A percentile compares a stretch with the other conserved stretches of the same genome.
Conservation (phyloP, 2,797 vertebrate genomes). For the Botia almorhae region DNA sequence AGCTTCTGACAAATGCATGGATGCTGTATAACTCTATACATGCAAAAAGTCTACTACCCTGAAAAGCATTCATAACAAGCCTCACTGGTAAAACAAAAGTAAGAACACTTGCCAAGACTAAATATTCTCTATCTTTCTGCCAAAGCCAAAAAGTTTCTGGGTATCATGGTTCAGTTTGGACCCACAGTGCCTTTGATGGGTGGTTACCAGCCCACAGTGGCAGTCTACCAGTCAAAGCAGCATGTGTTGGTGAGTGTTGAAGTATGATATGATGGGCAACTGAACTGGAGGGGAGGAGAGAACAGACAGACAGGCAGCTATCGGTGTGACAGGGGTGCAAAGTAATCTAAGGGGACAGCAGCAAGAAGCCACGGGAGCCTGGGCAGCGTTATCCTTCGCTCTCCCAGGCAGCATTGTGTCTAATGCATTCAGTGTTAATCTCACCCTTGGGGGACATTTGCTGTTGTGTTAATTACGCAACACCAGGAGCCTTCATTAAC, state of each 20-base stretch:
- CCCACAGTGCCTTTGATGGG: background rate
- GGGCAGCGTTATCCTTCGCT: slow-evolving; percentile 57
- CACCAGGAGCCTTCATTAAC: slow-evolving; percentile 79
- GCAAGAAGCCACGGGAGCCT: slow-evolving; percentile 44
- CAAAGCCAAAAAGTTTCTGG: background rate
- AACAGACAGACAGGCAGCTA: slow-evolving; percentile 66
- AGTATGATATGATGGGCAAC: slow-evolving; percentile 75
- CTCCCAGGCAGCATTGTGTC: slow-evolving; percentile 77
- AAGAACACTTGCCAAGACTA: background rate
- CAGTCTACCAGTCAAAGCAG: slow-evolving; percentile 78
- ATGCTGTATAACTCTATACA: no score
- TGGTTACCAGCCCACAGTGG: slow-evolving; percentile 63
- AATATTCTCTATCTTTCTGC: slow-evolving; percentile 5
- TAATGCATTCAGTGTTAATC: slow-evolving; percentile 81
- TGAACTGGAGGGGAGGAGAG: slow-evolving; percentile 65
- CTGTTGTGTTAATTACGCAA: slow-evolving; percentile 82
- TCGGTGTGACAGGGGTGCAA: slow-evolving; percentile 70
- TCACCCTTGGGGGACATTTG: slow-evolving; percentile 80
- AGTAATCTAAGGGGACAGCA: slow-evolving; percentile 71
- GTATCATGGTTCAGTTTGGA: background rate
- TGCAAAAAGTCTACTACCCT: background rate
- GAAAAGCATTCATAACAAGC: background rate
- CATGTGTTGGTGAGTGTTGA: slow-evolving; percentile 81
- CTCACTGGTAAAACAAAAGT: background rate
- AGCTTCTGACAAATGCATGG: background rate